Conservation (phyloP, 2,888 invertebrate genomes). For the Drosophila lacicola region DNA sequence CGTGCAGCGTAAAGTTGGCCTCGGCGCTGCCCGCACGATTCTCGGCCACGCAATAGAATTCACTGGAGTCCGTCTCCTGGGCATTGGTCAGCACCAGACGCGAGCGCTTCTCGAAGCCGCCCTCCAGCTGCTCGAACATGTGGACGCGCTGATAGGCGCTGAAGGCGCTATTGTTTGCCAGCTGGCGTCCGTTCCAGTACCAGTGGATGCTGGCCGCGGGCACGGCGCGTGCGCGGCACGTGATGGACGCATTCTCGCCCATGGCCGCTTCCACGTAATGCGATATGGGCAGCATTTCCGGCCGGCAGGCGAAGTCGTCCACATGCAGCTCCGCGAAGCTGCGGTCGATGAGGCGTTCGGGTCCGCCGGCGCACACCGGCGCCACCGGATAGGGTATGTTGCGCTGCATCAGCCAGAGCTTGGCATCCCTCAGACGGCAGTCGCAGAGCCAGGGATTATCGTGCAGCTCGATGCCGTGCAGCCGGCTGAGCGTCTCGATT, state of each 20-base stretch:
- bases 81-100: constrained; percentile 92
- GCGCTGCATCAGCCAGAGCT: constrained; percentile 92
- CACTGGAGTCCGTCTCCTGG: constrained; percentile 92
- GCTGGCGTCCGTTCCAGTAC: constrained; percentile 93
- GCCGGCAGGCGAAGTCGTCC: constrained; percentile 94
- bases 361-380: constrained; percentile 91
- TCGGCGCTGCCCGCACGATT: constrained; percentile 95
- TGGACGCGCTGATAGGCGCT: constrained; percentile 91
- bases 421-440: constrained; percentile 92
- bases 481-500: constrained; percentile 89
- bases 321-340: constrained; percentile 91
- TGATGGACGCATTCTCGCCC: constrained; percentile 94
- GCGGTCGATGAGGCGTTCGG: constrained; percentile 89
- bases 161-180: constrained; percentile 92
- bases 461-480: constrained; percentile 93
- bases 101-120: constrained; percentile 90
- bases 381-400: constrained; percentile 92
- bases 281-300: constrained; percentile 91
- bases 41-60: constrained; percentile 95
- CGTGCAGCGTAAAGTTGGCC: constrained; percentile 94
- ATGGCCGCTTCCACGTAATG: constrained; percentile 91
- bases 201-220: constrained; percentile 93
- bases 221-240: constrained; percentile 92
- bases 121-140: constrained; percentile 88
- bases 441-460: constrained; percentile 96